Evolutionary conservation across 2,113 vertebrate species (phyloP).

Genomic region (Grus americana): DNA sequence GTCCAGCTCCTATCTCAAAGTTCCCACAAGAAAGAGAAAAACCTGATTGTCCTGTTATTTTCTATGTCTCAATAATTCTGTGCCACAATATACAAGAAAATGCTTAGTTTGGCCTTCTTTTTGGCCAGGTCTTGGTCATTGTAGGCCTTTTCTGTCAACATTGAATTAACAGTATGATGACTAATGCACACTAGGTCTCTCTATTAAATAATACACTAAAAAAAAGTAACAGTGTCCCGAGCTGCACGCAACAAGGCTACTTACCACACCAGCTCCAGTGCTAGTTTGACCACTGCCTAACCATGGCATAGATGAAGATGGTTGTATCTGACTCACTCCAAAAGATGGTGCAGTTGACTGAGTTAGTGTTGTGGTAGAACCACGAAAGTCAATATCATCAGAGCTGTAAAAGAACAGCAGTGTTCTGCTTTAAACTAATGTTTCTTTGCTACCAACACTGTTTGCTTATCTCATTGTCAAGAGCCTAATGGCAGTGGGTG

Average conservation of each 20-base stretch:
- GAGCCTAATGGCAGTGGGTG: not conserved
- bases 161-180: not conserved
- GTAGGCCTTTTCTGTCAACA: not conserved
- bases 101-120: not conserved
- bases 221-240: not conserved
- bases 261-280: constrained; percentile 94
- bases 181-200: not conserved
- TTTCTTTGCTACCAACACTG: not conserved
- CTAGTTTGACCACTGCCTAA: constrained; percentile 95
- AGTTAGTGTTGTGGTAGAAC: constrained; percentile 90
- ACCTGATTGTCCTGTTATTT: not conserved
- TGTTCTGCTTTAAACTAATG: not conserved
- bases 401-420: constrained; percentile 78
- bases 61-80: not conserved
- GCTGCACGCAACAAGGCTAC: not conserved
- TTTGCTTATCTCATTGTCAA: not conserved
- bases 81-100: not conserved
- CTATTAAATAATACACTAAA: not conserved
- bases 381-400: constrained; percentile 92
- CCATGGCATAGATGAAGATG: constrained; percentile 94
- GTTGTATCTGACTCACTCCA: constrained; percentile 81
- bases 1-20: not conserved
- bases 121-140: not conserved
- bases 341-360: constrained; percentile 82
- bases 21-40: not conserved